Percentiles rank a stretch among this genome's conserved stretches.
Conservation (phyloP, 2,888 invertebrate species). For the Cactoblastis cactorum region DNA sequence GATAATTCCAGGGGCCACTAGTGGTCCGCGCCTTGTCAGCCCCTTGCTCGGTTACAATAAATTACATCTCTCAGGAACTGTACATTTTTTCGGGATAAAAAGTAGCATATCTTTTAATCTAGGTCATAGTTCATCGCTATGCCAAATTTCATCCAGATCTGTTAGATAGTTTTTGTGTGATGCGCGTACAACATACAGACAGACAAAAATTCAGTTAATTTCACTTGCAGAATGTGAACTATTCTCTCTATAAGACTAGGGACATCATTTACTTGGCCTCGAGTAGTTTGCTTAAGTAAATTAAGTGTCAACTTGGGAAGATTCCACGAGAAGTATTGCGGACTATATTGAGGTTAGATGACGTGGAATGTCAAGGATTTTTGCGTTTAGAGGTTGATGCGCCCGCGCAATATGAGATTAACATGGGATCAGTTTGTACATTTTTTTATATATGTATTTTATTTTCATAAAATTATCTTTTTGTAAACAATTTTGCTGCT, state of each 20-base stretch:
- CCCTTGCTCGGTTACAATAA: no score
- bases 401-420: neutral
- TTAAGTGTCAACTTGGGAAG: neutral
- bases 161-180: no score
- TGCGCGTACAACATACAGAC: no score
- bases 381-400: neutral
- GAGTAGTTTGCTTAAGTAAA: neutral
- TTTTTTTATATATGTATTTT: neutral
- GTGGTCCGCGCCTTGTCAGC: no score
- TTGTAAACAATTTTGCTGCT: no score
- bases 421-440: neutral
- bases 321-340: neutral
- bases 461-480: neutral
- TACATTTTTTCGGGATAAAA: no score
- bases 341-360: neutral
- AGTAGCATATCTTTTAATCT: no score
- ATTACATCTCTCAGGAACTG: no score
- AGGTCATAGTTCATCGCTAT: no score
- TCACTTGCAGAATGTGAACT: neutral
- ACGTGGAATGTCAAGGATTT: neutral
- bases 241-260: neutral
- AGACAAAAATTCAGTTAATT: no score
- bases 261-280: neutral
- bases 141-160: no score
- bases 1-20: no score